Percentiles rank a stretch among this genome's conserved stretches.
These are phyloP conservation scores for Proteles cristata DNA, from an alignment of 2,113 vertebrate genomes.

Conservation along the genomic window DNA sequence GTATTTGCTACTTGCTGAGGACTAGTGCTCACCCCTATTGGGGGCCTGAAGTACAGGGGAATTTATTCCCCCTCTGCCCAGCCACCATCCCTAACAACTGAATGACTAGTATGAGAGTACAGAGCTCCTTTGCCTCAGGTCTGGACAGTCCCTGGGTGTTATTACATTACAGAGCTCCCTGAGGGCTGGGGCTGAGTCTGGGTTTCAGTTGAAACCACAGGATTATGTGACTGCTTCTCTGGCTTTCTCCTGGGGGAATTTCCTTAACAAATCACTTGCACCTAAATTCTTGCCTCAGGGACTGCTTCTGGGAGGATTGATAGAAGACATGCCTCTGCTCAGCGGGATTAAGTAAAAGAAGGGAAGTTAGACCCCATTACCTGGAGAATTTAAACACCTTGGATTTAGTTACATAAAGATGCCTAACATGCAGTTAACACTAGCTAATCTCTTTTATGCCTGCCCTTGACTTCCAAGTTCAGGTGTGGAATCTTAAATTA, in stretches of 20 bases:
- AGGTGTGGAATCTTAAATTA: background rate
- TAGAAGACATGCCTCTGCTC: background rate
- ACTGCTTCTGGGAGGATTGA: background rate
- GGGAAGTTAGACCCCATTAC: background rate
- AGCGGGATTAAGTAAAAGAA: background rate
- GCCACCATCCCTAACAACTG: no score
- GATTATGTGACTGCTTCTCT: background rate
- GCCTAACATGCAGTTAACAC: background rate
- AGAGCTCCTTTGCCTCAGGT: background rate
- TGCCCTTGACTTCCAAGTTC: background rate
- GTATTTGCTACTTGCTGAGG: no score
- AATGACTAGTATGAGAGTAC: no score
- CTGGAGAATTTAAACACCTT: background rate
- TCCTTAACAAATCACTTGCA: background rate
- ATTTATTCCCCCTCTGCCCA: background rate
- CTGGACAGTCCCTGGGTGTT: background rate
- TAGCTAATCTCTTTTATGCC: background rate
- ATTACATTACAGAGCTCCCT: background rate
- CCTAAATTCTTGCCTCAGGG: background rate
- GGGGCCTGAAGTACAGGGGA: background rate
- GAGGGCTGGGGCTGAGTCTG: background rate
- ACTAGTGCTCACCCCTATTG: rapidly evolving
- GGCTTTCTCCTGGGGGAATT: background rate
- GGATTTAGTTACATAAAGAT: background rate
- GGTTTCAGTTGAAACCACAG: background rate